Conservation (phyloP, 1,140 invertebrate species). For the Chionoecetes opilio region DNA sequence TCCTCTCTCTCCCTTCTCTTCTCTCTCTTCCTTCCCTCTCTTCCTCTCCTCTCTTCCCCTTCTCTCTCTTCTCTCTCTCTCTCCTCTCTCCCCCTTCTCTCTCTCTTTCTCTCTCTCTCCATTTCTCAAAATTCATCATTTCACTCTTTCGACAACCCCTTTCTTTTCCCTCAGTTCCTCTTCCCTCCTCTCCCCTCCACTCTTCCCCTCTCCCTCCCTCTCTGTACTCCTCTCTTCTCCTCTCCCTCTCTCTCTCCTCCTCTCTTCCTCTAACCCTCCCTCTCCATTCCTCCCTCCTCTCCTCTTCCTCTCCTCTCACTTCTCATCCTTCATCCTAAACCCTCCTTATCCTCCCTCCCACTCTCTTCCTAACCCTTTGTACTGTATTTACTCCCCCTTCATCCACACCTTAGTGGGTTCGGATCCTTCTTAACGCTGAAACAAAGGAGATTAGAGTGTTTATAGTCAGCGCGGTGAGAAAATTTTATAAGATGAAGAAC, state of each 20-base stretch:
- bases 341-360: background rate
- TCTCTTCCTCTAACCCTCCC: background rate
- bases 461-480: no score
- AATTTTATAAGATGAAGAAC: no score
- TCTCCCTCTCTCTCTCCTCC: background rate
- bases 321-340: background rate
- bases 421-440: no score
- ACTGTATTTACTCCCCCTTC: background rate
- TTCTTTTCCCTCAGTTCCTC: no score
- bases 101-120: background rate
- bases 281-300: background rate
- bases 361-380: background rate
- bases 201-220: background rate
- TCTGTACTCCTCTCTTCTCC: background rate
- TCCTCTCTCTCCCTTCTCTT: no score
- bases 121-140: background rate
- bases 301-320: background rate
- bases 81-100: background rate
- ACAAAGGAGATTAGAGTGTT: no score
- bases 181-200: no score
- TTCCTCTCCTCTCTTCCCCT: background rate
- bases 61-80: conserved; percentile 21
- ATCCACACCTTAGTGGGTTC: background rate
- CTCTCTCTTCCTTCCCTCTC: no score
- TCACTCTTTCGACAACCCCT: background rate